Evolutionary conservation across 2,888 invertebrate species (phyloP).

Genomic region (Acrobasis repandana): DNA sequence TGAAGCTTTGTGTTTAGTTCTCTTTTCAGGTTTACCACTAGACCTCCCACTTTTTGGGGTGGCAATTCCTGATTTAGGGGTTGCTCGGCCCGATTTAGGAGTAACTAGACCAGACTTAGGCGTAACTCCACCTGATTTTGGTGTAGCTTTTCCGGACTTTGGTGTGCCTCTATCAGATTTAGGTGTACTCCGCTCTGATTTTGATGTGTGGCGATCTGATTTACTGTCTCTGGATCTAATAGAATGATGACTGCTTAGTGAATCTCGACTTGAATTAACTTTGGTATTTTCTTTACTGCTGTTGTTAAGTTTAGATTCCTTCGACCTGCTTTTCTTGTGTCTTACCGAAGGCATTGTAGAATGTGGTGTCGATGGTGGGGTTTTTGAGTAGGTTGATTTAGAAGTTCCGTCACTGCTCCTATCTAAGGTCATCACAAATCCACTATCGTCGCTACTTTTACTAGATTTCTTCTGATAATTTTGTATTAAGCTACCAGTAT

Average conservation of each 20-base stretch:
- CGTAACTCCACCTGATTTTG: conserved; percentile 71
- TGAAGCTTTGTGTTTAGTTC: conserved; percentile 73
- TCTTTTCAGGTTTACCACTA: conserved; percentile 74
- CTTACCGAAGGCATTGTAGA: conserved; percentile 73
- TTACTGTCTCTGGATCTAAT: conserved; percentile 77
- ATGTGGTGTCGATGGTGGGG: conserved; percentile 76
- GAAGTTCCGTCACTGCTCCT: conserved; percentile 78
- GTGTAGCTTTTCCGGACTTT: conserved; percentile 73
- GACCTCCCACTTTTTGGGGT: conserved; percentile 84
- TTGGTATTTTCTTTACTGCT: conserved; percentile 67
- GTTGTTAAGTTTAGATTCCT: conserved; percentile 71
- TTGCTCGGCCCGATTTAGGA: conserved; percentile 70
- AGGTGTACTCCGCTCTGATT: conserved; percentile 76
- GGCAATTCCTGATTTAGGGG: conserved; percentile 72
- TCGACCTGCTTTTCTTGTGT: conserved; percentile 76
- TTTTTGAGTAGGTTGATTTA: conserved; percentile 76
- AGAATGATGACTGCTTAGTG: conserved; percentile 78
- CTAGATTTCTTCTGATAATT: conserved; percentile 79
- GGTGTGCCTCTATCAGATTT: conserved; percentile 72
- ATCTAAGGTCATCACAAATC: conserved; percentile 78
- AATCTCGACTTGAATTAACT: conserved; percentile 77
- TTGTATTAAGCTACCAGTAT: conserved; percentile 75
- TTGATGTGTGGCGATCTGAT: conserved; percentile 73
- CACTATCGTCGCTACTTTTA: conserved; percentile 78
- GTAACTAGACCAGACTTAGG: conserved; percentile 73